Conservation (phyloP, 2,797 vertebrate species). For the Forpus xanthops region DNA sequence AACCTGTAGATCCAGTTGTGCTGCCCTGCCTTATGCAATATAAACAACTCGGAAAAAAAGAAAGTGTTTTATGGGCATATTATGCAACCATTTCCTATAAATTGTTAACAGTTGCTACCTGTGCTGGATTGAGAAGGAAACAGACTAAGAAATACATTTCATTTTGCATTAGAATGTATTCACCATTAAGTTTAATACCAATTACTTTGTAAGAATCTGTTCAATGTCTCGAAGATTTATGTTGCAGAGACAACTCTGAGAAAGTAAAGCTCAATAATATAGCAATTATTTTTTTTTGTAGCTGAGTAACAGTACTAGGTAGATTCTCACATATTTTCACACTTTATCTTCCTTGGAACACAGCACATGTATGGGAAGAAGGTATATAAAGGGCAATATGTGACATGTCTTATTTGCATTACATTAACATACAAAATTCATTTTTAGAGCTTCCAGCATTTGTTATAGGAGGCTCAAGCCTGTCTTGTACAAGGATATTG, state of each 20-base stretch:
- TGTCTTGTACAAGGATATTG: not conserved
- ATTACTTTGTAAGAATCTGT: not conserved
- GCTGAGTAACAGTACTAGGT: not conserved
- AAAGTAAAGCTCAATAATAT: not conserved
- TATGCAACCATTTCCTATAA: slow-evolving; percentile 22
- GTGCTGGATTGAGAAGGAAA: not conserved
- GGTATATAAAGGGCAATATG: not conserved
- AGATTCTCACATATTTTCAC: not conserved
- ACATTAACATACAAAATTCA: not conserved
- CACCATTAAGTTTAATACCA: not conserved
- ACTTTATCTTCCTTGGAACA: not conserved
- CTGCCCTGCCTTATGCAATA: not conserved
- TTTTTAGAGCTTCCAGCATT: not conserved
- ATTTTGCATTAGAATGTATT: not conserved
- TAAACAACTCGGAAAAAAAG: not conserved
- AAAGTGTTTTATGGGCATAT: not conserved
- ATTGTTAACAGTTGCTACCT: not conserved
- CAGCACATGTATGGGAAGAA: not conserved
- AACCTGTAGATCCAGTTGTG: slow-evolving; percentile 41
- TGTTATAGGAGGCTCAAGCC: not conserved
- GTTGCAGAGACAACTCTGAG: not conserved
- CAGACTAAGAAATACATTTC: not conserved
- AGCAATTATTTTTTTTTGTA: not conserved
- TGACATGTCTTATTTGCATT: not conserved
- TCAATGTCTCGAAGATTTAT: not conserved